Base-by-base conservation (phyloP, 1,140 invertebrate species). In the Arctopsyche grandis region DNA sequence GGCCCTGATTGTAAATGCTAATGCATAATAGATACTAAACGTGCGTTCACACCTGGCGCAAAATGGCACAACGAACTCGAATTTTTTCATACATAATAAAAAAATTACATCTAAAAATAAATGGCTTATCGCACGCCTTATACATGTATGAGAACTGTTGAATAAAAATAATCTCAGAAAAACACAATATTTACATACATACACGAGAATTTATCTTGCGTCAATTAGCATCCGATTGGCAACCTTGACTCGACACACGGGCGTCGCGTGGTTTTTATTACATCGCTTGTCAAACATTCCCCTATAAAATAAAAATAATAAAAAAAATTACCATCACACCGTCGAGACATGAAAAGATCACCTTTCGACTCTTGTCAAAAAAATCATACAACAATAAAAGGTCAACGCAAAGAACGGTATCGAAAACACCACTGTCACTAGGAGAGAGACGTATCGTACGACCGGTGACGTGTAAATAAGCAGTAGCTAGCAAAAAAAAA, bases 161-260 rank as follows among this genome's bases (percentile, higher is more conserved):
- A 4, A 4, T 5, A 52, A 52, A 52, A 52, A 52, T 1, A 52
- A 52, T 52, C 29, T 7, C 7, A 66, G 4, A 66, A 66, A 66
- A 66, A 21, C 58, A 66, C 14, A 38, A 12, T 26, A 26, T 66
- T 66, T 12, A 26, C 63, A 26, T 63, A 22, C n/a, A n/a, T 10
- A 66, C 22, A 66, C 24, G 3, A 19, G 58, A 21, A 66, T 66
- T 66, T 66, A 66, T 66, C 63, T 12, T 22, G 22, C 63, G 63
- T 66, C 63, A 66, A 66, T 66, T 26, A 66, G 24, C 21, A 66
- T 21, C 63, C 63, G 63, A 66, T 66, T 66, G 63, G 63, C 63
- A 66, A 66, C 63, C 63, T 66, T 66, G 63, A 66, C 63, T 66
- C 63, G 1, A 22, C 63, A 66, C 63, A 66, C 63, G 63, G 63